A percentile compares a stretch with the other conserved stretches of the same genome.
phyloP scores from a whole-genome alignment of 2,797 vertebrate genomes.

The Amblyopsis hoosieri region DNA sequence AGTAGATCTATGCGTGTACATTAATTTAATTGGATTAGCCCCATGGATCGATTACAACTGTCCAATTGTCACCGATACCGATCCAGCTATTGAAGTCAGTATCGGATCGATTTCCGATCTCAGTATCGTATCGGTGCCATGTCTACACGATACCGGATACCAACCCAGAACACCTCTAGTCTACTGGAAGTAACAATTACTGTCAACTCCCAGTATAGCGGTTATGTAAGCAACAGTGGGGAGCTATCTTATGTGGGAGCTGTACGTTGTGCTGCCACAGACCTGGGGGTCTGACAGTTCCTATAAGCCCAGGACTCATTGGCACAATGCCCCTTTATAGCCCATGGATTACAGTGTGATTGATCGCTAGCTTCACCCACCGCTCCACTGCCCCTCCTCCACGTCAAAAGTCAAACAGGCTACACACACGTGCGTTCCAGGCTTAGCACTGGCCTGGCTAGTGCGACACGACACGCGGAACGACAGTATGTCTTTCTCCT shows the following conservation, averaged over 20 bases:
- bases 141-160: too few relatives aligned
- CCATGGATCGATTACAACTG: too few relatives aligned
- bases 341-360: slow-evolving; percentile 50
- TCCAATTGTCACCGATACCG: too few relatives aligned
- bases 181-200: background rate
- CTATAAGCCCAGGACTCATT: slow-evolving; percentile 51
- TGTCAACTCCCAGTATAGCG: slow-evolving; percentile 5
- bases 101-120: too few relatives aligned
- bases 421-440: slow-evolving; percentile 18
- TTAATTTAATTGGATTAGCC: too few relatives aligned
- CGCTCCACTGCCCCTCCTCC: slow-evolving; percentile 17
- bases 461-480: too few relatives aligned
- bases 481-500: too few relatives aligned
- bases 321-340: slow-evolving; percentile 55
- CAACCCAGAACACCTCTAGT: background rate
- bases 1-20: too few relatives aligned
- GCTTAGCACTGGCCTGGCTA: background rate
- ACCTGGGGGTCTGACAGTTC: slow-evolving; percentile 21
- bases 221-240: slow-evolving; percentile 7
- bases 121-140: too few relatives aligned
- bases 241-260: background rate
- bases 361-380: slow-evolving; percentile 48
- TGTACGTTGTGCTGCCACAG: slow-evolving; percentile 20
- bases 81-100: too few relatives aligned
- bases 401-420: slow-evolving; percentile 40